These are phyloP conservation scores for roundworm (Caenorhabditis elegans) DNA, from an alignment of 1,140 invertebrate species.

Conservation along the genomic window DNA sequence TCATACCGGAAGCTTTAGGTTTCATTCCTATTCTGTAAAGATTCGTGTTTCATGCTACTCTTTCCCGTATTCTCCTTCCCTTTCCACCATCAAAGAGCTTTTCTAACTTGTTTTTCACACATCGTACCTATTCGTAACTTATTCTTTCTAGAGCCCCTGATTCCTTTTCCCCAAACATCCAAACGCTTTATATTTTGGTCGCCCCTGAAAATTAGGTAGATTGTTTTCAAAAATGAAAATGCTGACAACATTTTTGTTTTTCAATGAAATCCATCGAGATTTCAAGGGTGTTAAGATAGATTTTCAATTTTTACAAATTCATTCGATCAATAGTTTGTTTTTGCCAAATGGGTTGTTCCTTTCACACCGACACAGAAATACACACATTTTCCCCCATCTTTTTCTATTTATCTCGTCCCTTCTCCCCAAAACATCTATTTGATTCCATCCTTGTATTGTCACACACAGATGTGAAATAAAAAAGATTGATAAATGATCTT, in stretches of 20 bases:
- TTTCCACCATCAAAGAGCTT: not conserved
- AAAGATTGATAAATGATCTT: not conserved
- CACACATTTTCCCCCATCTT: no score
- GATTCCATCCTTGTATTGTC: not conserved
- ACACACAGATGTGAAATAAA: conserved; percentile 16
- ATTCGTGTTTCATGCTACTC: conserved; percentile 4
- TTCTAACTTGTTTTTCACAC: not conserved
- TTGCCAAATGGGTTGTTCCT: not conserved
- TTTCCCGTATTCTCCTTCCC: not conserved
- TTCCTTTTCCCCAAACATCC: not conserved
- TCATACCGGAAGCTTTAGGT: not conserved
- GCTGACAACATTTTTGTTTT: not conserved
- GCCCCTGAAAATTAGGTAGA: not conserved
- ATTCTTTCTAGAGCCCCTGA: not conserved
- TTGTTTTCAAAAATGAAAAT: not conserved
- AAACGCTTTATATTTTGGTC: not conserved
- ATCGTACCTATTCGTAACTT: no score
- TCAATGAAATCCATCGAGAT: not conserved
- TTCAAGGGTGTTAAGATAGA: not conserved
- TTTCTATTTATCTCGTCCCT: not conserved
- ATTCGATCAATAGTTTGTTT: not conserved
- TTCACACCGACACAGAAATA: not conserved
- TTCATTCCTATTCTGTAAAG: not conserved
- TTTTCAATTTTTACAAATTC: not conserved
- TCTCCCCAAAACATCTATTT: no score